Evolutionary conservation across 35 echinoderm and acorn worm genomes (phyloP), one percentile per base, ranked within the genome.

Genomic region (Diadema setosum): DNA sequence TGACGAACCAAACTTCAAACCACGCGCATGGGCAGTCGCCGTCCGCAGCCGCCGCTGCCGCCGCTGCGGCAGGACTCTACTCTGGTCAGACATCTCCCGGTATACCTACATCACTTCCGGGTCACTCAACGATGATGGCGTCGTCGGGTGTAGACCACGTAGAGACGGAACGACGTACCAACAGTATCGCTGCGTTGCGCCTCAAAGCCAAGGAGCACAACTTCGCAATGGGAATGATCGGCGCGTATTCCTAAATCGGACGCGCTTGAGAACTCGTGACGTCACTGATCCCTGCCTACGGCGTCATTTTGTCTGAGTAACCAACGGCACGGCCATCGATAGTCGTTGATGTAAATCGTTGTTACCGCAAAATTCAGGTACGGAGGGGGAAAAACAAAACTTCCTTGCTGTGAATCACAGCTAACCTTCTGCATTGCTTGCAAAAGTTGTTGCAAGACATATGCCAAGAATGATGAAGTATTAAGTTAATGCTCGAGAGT

Each of bases 201-300:
- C 65, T 99, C 49, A 94, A 94, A 64, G 96, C 96, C 20, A 99
- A 99, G 45, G 96, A 99, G 83, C 96, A 99, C 80, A 94, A 84
- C 59, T 89, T 84, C 20, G 92, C 93, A 46, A 99, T 99, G 86
- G 81, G 86, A 32, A 92, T 99, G 86, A 94, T 99, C 41, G 93
- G 93, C 24, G 96, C 93, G 3, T 99, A 94, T 82, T 93, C 91
- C 37, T 92, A 88, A 80, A 88, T 32, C 24, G 39, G 44, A 43
- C n/a, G n/a, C n/a, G n/a, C n/a, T n/a, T n/a, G n/a, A n/a, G n/a
- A n/a, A n/a, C n/a, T n/a, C n/a, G n/a, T 57, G 50, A 14, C 50
- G 12, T 57, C 21, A 57, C 12, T 57, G 12, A 57, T 57, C 12
- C 21, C 50, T n/a, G n/a, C n/a, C n/a, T n/a, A n/a, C n/a, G n/a